Base-by-base conservation (phyloP, 2,888 invertebrate species). In the Eupithecia exiguata region DNA sequence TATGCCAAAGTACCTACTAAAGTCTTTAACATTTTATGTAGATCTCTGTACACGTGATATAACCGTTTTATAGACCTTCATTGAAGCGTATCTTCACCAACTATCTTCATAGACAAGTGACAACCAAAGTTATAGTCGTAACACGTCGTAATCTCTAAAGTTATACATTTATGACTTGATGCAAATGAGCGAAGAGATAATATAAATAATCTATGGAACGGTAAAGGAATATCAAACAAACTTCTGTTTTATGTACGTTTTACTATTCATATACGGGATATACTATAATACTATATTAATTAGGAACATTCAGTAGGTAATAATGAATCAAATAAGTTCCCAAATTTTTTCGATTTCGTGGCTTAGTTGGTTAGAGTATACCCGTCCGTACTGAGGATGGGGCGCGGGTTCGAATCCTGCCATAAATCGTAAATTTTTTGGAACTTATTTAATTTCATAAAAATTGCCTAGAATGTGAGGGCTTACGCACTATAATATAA, bases 91-190 rank as follows among this genome's bases (percentile, higher is more conserved):
- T 62, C 62, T 18, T 35, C 30, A 9, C 35, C 9, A 62, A 62
- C 62, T 35, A 35, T 35, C 35, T 62, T 62, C 35, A 35, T 62
- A 35, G 62, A 62, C 62, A 62, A 62, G 62, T 62, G 62, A 62
- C 35, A 62, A 18, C 30, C 62, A 58, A 58, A 58, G 58, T 58
- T 58, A 58, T 58, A 58, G 30, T 35, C 18, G 18, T 30, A 35
- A 35, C 62, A 62, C 62, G 62, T 62, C 35, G 30, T 62, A 62
- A 62, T 62, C 62, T 62, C 35, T 35, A 35, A 62, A 62, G 30
- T 62, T 58, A 58, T 25, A 58, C 58, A 14, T 62, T 62, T 16
- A 62, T 35, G 35, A 62, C 30, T 58, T 25, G 62, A 62, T 62
- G 62, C 62, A 62, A 62, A 62, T 62, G 30, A 62, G 62, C 18